Base-by-base conservation (phyloP, 1,140 invertebrate genomes). In the Drosophila repletoides region DNA sequence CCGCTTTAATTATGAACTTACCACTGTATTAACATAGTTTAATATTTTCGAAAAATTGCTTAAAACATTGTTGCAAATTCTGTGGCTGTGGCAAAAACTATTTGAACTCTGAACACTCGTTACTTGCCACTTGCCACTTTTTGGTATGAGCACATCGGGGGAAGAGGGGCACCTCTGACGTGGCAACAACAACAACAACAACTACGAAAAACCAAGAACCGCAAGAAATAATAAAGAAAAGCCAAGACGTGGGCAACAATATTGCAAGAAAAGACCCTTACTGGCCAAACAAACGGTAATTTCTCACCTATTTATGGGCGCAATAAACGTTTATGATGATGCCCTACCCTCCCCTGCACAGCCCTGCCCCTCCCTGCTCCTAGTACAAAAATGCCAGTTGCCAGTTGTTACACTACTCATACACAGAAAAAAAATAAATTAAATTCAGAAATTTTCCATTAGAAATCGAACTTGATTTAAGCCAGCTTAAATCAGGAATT, bases 301-400 rank as follows among this genome's bases (percentile, higher is more conserved):
- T 83, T 79, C 79, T 84, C 79, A 83, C 79, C 79, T 84, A 83
- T 84, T 83, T 83, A 83, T 83, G 70, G 79, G 56, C 41, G 70
- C 64, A 79, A 83, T 83, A 83, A 83, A 83, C 79, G 79, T 83
- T 83, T 83, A 83, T 83, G 79, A 84, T 83, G 70, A 83, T 84
- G 69, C 66, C 52, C 34, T 48, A 21, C 28, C 10, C 55, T 21
- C 21, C 31, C 53, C 19, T n/a, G n/a, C n/a, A n/a, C 22, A 21
- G n/a, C 41, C 21, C 7, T 17, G 33, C 21, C 14, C 14, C 29
- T 22, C 15, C 4, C 28, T 29, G 1, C n/a, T 7, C n/a, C 34
- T 53, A n/a, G n/a, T n/a, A n/a, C n/a, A n/a, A n/a, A n/a, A n/a
- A n/a, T n/a, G n/a, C n/a, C n/a, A n/a, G n/a, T n/a, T n/a, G 9